phyloP scores from a whole-genome alignment of 35 echinoderm and acorn worm species.

The Lytechinus variegatus region DNA sequence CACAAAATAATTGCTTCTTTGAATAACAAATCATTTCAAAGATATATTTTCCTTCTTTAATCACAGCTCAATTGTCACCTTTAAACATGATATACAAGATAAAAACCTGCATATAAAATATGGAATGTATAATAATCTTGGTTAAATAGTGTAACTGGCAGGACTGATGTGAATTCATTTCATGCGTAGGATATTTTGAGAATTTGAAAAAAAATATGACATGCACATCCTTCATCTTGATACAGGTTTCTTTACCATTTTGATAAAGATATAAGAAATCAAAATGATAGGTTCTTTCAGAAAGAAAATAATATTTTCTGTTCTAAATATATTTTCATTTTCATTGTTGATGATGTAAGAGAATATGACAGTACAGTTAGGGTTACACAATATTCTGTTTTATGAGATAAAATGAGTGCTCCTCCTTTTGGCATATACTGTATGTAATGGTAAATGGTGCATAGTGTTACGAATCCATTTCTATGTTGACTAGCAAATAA shows the following conservation, averaged over 20 bases:
- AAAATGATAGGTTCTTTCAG: no score
- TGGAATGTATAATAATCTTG: not conserved
- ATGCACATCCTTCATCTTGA: not conserved
- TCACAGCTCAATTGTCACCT: not conserved
- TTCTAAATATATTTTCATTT: no score
- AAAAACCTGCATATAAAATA: not conserved
- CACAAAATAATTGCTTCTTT: slow-evolving; percentile 14
- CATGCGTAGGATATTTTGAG: not conserved
- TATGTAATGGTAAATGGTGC: no score
- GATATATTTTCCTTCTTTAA: not conserved
- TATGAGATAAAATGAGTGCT: no score
- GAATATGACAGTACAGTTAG: no score
- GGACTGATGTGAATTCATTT: not conserved
- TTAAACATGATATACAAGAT: not conserved
- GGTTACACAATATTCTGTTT: no score
- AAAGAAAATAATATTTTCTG: no score
- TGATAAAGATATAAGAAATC: not conserved
- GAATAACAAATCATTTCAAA: not conserved
- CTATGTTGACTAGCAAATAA: no score
- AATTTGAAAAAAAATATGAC: not conserved
- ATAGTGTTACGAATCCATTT: no score
- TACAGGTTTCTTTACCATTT: no score
- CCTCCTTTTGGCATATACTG: no score
- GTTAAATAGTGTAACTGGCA: not conserved
- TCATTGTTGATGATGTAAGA: no score